A percentile compares a stretch with the other conserved stretches of the same genome.
phyloP scores from a whole-genome alignment of 2,113 vertebrate species.

The Alligator sinensis region DNA sequence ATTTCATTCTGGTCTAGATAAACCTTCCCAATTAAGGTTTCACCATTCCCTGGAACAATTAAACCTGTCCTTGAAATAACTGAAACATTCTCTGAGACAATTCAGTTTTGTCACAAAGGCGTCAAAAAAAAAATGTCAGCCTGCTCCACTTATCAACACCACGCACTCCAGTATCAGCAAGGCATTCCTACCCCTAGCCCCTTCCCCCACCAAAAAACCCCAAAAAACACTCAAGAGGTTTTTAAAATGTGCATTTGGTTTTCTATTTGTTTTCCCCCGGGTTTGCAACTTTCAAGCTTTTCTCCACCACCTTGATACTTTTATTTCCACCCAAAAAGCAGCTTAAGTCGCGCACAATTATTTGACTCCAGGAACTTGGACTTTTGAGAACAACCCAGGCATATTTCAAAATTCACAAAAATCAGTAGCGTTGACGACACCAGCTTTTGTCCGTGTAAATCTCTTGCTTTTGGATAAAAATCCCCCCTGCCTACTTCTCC shows the following conservation, averaged over 20 bases:
- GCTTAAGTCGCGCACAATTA: neutral
- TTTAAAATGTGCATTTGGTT: neutral
- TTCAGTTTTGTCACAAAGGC: neutral
- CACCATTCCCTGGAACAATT: no score
- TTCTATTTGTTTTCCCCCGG: neutral
- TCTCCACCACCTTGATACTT: neutral
- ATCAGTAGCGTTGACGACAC: neutral
- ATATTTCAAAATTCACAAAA: neutral
- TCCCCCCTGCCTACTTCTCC: neutral
- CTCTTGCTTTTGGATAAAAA: neutral
- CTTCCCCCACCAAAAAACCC: neutral
- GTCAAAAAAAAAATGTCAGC: neutral
- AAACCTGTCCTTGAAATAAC: no score
- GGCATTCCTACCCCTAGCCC: neutral
- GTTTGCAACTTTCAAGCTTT: neutral
- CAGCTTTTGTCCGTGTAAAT: neutral
- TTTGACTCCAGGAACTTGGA: neutral
- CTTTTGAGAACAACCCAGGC: neutral
- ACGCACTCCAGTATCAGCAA: neutral
- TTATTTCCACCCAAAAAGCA: neutral
- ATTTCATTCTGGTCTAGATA: neutral
- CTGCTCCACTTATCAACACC: neutral
- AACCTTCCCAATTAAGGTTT: neutral
- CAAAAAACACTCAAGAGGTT: neutral
- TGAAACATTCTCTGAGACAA: neutral